These are phyloP conservation scores for Muscicapa adusta DNA, from an alignment of 2,113 vertebrate genomes.

Conservation along the genomic window DNA sequence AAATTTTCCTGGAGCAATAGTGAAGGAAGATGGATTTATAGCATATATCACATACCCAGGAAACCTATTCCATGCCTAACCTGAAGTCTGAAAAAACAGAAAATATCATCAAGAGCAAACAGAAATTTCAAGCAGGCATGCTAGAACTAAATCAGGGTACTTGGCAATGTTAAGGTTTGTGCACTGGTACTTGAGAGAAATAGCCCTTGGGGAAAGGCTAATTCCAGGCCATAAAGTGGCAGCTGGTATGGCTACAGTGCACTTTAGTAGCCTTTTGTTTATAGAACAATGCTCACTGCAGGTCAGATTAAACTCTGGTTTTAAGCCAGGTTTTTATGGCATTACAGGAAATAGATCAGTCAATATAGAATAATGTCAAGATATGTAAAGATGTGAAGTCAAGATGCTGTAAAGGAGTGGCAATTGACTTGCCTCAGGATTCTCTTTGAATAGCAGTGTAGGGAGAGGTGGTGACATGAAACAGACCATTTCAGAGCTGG, in stretches of 20 bases:
- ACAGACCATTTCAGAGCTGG: not conserved
- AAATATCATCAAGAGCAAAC: not conserved
- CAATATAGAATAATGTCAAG: not conserved
- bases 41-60: not conserved
- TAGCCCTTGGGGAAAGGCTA: not conserved
- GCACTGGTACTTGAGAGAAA: not conserved
- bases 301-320: slow-evolving; percentile 9
- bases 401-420: not conserved
- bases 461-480: not conserved
- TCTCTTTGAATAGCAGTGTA: not conserved
- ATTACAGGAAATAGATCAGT: not conserved
- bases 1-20: not conserved
- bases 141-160: not conserved
- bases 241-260: not conserved
- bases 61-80: not conserved
- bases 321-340: slow-evolving; percentile 22
- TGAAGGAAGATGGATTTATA: not conserved
- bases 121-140: not conserved
- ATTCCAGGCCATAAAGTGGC: not conserved
- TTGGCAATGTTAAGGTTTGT: not conserved
- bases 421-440: not conserved
- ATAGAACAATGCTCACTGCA: not conserved
- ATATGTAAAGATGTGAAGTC: not conserved
- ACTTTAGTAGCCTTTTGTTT: not conserved
- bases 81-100: not conserved